phyloP scores from a whole-genome alignment of 2,797 vertebrate genomes.

The Pipistrellus pygmaeus region DNA sequence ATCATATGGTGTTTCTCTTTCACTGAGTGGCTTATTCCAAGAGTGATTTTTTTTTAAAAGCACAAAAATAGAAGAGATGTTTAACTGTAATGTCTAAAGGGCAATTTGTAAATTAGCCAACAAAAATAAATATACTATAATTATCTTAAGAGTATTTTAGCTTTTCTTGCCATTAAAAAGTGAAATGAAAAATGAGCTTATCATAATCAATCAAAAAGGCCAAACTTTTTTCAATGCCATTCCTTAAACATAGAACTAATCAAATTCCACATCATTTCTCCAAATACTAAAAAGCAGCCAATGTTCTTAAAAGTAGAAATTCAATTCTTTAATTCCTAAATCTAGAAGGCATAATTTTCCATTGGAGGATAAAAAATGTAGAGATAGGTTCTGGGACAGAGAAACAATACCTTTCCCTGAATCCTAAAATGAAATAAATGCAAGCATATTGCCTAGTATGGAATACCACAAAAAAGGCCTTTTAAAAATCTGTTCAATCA shows the following conservation, averaged over 20 bases:
- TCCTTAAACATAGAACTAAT: not conserved
- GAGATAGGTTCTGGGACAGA: not conserved
- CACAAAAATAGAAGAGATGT: not conserved
- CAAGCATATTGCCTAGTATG: not conserved
- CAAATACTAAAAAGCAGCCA: not conserved
- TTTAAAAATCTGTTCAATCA: not conserved
- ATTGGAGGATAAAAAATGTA: not conserved
- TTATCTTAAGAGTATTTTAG: not conserved
- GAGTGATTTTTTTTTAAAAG: not conserved
- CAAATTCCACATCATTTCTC: constrained; percentile 18
- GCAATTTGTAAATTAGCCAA: constrained; percentile 16
- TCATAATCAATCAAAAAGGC: constrained; percentile 47
- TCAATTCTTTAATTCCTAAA: not conserved
- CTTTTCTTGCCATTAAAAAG: not conserved
- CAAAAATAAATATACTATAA: not conserved
- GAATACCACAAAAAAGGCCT: not conserved
- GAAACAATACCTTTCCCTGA: not conserved
- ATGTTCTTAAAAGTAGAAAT: constrained; percentile 19
- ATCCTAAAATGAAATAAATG: not conserved
- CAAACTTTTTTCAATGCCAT: constrained; percentile 13
- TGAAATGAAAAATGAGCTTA: constrained; percentile 30
- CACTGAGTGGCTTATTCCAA: not conserved
- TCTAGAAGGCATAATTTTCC: not conserved
- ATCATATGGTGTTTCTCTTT: too few relatives aligned
- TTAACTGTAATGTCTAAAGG: not conserved